These are phyloP conservation scores for Cactoblastis cactorum DNA, from an alignment of 2,888 invertebrate genomes.

Conservation along the genomic window DNA sequence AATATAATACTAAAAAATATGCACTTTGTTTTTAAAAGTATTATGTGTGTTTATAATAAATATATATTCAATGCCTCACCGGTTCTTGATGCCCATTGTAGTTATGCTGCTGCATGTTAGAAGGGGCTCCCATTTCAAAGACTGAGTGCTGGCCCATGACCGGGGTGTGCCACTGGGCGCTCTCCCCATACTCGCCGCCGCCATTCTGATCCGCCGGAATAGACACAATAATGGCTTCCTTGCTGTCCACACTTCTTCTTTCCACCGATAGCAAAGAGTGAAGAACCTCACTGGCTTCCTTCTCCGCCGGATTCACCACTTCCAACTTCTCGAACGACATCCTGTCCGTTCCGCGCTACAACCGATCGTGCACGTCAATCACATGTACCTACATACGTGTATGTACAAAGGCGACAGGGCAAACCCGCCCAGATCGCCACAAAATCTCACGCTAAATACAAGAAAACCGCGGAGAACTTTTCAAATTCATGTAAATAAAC, in stretches of 20 bases:
- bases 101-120: conserved; percentile 67
- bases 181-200: conserved; percentile 70
- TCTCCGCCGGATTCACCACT: conserved; percentile 83
- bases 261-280: conserved; percentile 83
- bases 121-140: conserved; percentile 61
- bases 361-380: conserved; percentile 70
- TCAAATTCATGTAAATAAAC: conserved; percentile 80
- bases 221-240: conserved; percentile 73
- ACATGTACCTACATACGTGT: conserved; percentile 73
- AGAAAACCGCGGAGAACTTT: conserved; percentile 77
- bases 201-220: conserved; percentile 69
- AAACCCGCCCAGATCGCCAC: conserved; percentile 62
- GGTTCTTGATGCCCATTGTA: conserved; percentile 75
- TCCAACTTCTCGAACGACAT: conserved; percentile 81
- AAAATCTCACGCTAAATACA: conserved; percentile 46
- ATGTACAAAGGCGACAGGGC: conserved; percentile 62
- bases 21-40: no score
- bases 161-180: conserved; percentile 82
- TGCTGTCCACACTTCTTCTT: conserved; percentile 81
- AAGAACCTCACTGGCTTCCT: conserved; percentile 85
- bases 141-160: conserved; percentile 78
- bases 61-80: conserved; percentile 34
- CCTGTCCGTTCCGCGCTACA: conserved; percentile 58
- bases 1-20: no score
- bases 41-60: neutral